Evolutionary conservation across 2,888 invertebrate species (phyloP).

Genomic region (Archips xylosteana): DNA sequence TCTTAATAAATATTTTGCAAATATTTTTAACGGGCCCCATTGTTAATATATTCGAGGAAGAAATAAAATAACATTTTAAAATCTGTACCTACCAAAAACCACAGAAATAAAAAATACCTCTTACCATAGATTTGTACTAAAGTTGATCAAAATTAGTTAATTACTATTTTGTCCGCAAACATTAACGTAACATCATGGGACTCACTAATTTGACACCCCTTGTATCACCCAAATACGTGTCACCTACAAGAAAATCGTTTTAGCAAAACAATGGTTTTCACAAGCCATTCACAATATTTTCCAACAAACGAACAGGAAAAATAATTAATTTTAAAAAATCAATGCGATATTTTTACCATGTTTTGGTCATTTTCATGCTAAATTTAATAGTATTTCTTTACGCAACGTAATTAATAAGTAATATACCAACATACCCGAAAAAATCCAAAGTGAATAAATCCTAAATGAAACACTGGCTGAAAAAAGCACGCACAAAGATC

Average conservation of each 20-base stretch:
- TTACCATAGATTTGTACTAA: background rate
- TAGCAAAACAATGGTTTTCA: conserved; percentile 12
- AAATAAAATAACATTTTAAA: too few species aligned
- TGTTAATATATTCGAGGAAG: too few species aligned
- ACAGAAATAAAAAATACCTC: background rate
- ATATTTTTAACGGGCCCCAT: too few species aligned
- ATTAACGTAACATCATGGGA: conserved; percentile 3
- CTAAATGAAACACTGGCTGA: conserved; percentile 36
- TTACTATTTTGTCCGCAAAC: background rate
- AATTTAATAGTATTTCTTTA: background rate
- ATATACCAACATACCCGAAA: conserved; percentile 13
- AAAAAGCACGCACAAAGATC: conserved; percentile 27
- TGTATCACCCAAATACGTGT: conserved; percentile 32
- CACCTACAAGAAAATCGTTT: conserved; percentile 17
- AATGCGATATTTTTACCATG: conserved; percentile 2
- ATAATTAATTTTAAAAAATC: conserved; percentile 5
- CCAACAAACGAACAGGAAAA: background rate
- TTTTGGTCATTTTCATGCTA: background rate
- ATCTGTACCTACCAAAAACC: too few species aligned
- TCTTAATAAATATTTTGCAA: too few species aligned
- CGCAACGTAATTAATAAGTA: background rate
- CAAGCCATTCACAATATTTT: conserved; percentile 7
- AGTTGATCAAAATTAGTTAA: background rate
- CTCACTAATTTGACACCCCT: conserved; percentile 30
- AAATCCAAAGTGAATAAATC: conserved; percentile 9